phyloP scores from a whole-genome alignment of 2,888 invertebrate genomes.

The Endomychus coccineus region DNA sequence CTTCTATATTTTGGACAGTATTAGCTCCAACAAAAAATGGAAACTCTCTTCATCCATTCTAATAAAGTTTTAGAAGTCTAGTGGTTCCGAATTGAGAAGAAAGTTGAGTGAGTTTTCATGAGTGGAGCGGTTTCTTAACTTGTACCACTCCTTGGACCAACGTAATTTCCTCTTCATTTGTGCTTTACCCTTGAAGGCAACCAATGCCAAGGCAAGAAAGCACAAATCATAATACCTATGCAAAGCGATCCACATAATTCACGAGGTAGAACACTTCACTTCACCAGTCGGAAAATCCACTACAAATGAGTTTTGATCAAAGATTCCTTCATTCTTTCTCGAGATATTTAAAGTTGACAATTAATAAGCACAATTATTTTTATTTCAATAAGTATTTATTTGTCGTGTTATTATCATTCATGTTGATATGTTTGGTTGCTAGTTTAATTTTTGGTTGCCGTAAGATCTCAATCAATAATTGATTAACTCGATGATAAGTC shows the following conservation, averaged over 20 bases:
- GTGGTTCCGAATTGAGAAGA: constrained; percentile 1
- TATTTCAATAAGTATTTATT: too few relatives aligned
- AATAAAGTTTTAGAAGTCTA: background rate
- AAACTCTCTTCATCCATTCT: background rate
- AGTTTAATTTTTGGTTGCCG: too few relatives aligned
- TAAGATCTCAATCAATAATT: too few relatives aligned
- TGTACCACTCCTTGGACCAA: constrained; percentile 1
- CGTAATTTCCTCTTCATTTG: constrained; percentile 1
- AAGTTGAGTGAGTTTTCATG: constrained; percentile 1
- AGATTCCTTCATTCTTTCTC: too few relatives aligned
- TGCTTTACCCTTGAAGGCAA: background rate
- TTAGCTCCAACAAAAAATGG: constrained; percentile 1
- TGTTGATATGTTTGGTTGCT: too few relatives aligned
- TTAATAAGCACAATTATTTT: too few relatives aligned
- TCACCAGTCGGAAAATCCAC: background rate
- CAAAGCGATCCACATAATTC: background rate
- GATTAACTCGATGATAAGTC: too few relatives aligned
- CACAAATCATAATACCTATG: background rate
- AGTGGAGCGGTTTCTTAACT: constrained; percentile 1
- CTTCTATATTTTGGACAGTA: background rate
- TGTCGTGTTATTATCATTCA: too few relatives aligned
- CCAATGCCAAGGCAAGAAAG: background rate
- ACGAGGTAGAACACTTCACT: constrained; percentile 1
- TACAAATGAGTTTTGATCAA: too few relatives aligned
- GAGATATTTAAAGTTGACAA: too few relatives aligned